A percentile compares a stretch with the other conserved stretches of the same genome.
phyloP scores from a whole-genome alignment of 2,888 invertebrate genomes.

The Hartigia nigra region DNA sequence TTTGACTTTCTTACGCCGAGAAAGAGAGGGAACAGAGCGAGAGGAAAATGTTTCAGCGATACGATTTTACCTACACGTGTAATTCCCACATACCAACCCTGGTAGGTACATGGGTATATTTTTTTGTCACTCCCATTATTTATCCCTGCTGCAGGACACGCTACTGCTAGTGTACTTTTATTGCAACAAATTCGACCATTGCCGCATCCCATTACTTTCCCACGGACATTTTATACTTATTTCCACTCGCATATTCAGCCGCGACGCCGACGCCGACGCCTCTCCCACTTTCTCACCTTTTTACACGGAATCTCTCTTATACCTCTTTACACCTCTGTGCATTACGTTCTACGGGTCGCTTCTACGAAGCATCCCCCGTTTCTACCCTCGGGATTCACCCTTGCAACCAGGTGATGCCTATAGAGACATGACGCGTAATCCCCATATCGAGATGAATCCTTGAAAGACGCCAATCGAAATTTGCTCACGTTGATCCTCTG shows the following conservation, averaged over 20 bases:
- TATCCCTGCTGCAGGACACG: neutral
- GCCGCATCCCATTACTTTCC: neutral
- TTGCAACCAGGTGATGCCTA: neutral
- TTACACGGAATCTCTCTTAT: neutral
- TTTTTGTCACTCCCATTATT: neutral
- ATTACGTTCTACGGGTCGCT: neutral
- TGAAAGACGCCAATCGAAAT: neutral
- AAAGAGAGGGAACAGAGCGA: neutral
- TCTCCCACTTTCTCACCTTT: neutral
- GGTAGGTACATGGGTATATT: neutral
- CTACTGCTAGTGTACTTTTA: neutral
- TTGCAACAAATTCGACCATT: constrained; percentile 7
- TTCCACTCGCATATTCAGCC: neutral
- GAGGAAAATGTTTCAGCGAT: neutral
- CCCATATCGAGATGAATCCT: neutral
- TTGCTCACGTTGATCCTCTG: neutral
- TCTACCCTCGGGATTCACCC: neutral
- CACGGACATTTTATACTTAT: neutral
- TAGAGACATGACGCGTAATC: neutral
- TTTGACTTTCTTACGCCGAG: neutral
- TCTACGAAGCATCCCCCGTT: neutral
- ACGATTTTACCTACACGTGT: neutral
- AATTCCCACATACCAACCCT: neutral
- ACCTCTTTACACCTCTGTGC: neutral
- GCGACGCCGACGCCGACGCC: neutral